Base-by-base conservation (phyloP, 2,113 vertebrate genomes). In the Eclectus roratus region DNA sequence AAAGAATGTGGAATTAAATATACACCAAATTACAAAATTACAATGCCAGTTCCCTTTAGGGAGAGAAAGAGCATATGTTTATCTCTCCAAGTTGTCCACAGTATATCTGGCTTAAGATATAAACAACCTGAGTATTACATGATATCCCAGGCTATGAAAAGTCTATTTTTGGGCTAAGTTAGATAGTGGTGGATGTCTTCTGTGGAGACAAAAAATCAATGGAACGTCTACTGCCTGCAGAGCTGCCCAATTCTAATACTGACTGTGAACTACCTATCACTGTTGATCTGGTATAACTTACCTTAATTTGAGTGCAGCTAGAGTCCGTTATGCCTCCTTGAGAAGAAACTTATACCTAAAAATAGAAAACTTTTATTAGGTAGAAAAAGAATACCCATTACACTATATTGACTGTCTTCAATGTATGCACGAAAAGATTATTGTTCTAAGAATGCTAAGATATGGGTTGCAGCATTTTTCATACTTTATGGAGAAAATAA, bases 241-340 rank as follows among this genome's bases (percentile, higher is more conserved):
- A 89, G 27, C 13, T 44, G 9, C 31, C 17, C 9, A 5, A 52
- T 44, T 56, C 28, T 72, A 47, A 33, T 43, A 39, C 2, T n/a
- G 37, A 63, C 21, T 71, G 19, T 35, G 70, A 53, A 43, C 74
- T 35, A 74, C 29, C 21, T 28, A 63, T 37, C 28, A 19, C 4
- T 39, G 15, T 10, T 47, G n/a, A 71, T 84, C 25, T 0, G 0
- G 37, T 28, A 13, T 6, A 60, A 17, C 17, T 73, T 91, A 39
- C 17, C 17, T 64, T 61, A 35, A 55, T 47, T 81, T 0, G 0
- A 19, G 29, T 64, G 35, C 23, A 85, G 37, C 18, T 35, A 10
- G 33, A 47, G 11, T 13, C 33, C 46, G 18, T 89, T 64, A 24
- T n/a, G 16, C 8, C 16, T 85, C 78, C 50, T 46, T 56, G 24